These are phyloP conservation scores for Acheta domesticus DNA, from an alignment of 2,888 invertebrate species.

Conservation along the genomic window DNA sequence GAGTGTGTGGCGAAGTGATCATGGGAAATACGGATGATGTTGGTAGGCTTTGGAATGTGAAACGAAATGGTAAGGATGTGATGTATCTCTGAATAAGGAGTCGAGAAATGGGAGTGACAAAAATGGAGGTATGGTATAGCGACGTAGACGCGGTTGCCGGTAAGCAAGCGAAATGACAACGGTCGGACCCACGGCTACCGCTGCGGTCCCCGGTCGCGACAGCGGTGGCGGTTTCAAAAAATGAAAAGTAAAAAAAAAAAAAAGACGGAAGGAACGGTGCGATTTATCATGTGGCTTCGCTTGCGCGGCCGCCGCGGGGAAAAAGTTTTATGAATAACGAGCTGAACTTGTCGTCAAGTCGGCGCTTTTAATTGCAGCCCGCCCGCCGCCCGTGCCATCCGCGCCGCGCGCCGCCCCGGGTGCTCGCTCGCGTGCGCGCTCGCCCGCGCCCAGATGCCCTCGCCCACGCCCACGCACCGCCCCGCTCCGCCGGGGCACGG, in stretches of 20 bases:
- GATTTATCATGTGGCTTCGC: constrained; percentile 18
- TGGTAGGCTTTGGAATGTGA: no score
- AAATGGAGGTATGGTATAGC: no score
- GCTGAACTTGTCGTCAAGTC: constrained; percentile 18
- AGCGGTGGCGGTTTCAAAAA: constrained; percentile 18
- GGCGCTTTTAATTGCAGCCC: constrained; percentile 4
- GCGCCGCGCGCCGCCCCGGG: background rate
- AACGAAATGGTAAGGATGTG: no score
- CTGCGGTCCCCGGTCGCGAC: background rate
- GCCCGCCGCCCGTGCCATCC: background rate
- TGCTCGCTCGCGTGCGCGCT: background rate
- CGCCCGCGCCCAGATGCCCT: background rate
- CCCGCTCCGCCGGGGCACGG: no score
- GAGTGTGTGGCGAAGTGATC: no score
- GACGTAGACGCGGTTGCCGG: no score
- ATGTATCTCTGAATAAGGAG: no score
- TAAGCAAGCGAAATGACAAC: no score
- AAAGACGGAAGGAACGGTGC: background rate
- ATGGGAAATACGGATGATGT: no score
- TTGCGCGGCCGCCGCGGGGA: background rate
- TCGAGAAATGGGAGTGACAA: no score
- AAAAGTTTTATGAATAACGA: constrained; percentile 18
- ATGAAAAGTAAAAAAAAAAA: background rate
- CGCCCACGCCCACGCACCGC: background rate
- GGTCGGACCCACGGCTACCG: no score